Conservation (phyloP, 2,888 invertebrate genomes). For the Microdon myrmicae region DNA sequence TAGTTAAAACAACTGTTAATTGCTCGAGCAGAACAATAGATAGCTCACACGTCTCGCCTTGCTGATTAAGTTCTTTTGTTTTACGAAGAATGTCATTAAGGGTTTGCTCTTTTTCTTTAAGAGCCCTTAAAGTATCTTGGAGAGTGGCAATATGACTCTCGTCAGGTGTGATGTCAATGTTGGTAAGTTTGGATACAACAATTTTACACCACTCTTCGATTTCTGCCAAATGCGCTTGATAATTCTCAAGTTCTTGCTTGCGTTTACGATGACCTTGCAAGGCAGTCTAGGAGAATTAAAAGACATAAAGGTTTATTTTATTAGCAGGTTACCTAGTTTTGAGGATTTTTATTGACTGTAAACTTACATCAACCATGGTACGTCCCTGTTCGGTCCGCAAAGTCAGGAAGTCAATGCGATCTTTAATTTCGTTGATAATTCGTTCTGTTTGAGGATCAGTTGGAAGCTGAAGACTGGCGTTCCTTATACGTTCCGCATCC, state of each 20-base stretch:
- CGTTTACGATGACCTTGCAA: slow-evolving; percentile 69
- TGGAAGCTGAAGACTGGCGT: slow-evolving; percentile 72
- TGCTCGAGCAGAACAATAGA: slow-evolving; percentile 70
- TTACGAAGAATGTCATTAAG: slow-evolving; percentile 67
- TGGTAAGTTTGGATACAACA: slow-evolving; percentile 61
- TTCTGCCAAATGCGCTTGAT: slow-evolving; percentile 69
- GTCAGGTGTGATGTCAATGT: slow-evolving; percentile 67
- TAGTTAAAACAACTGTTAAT: slow-evolving; percentile 69
- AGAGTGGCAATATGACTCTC: slow-evolving; percentile 70
- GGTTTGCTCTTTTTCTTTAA: slow-evolving; percentile 68
- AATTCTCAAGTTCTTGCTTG: slow-evolving; percentile 69
- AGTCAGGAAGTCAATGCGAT: slow-evolving; percentile 74
- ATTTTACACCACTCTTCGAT: slow-evolving; percentile 70
- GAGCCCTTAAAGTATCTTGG: slow-evolving; percentile 68
- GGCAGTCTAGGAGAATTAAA: slow-evolving; percentile 67
- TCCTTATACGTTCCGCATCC: slow-evolving; percentile 74
- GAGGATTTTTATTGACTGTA: too few relatives aligned
- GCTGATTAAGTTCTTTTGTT: slow-evolving; percentile 68
- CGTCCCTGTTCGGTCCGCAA: slow-evolving; percentile 78
- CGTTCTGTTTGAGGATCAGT: slow-evolving; percentile 72
- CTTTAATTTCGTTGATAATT: slow-evolving; percentile 68
- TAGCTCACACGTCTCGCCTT: slow-evolving; percentile 68
- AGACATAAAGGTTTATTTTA: not conserved
- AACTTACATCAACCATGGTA: slow-evolving; percentile 67
- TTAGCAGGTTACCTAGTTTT: not conserved